Base-by-base conservation (phyloP, 2,888 invertebrate genomes). In the Luffia ferchaultella region DNA sequence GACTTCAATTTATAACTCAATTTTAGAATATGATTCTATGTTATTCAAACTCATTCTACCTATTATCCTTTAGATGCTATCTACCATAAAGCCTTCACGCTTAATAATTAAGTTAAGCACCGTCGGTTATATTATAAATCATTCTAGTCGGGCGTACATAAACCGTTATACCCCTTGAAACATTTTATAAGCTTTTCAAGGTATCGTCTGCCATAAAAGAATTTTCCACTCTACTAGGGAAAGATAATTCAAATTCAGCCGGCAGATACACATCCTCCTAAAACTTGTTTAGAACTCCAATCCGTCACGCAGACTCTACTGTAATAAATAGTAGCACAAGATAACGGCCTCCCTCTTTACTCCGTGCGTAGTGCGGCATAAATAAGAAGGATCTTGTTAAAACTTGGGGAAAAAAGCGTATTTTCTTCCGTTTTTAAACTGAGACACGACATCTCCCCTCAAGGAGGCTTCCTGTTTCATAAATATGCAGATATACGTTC, bases 401-500 rank as follows among this genome's bases (percentile, higher is more conserved):
- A 80, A 77, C 73, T 79, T 73, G 70, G 18, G 70, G 65, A 69
- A 71, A 64, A 67, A 75, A 67, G 63, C 65, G 70, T 67, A 72
- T 76, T 79, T 77, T 70, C 74, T 73, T 69, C 70, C 73, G 68
- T 75, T 78, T 78, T 80, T 74, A 75, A 70, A 67, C 64, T 68
- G 65, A 71, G 70, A 67, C 67, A 68, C 73, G 42, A 46, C 20
- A 20, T 18, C 48, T 73, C 76, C 76, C 79, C 75, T 74, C 70
- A 72, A 76, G 62, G 58, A 60, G 71, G 70, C 68, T 75, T 74
- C 70, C 70, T 70, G 73, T 76, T 73, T 72, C 76, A 79, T 83
- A 83, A 80, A 82, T 82, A 82, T 82, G 78, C 76, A 82, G 80
- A 80, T 80, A 79, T 79, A 70, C 76, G 69, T 70, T 80, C 79